Conservation (phyloP, 2,113 vertebrate genomes). For the Phodopus roborovskii region DNA sequence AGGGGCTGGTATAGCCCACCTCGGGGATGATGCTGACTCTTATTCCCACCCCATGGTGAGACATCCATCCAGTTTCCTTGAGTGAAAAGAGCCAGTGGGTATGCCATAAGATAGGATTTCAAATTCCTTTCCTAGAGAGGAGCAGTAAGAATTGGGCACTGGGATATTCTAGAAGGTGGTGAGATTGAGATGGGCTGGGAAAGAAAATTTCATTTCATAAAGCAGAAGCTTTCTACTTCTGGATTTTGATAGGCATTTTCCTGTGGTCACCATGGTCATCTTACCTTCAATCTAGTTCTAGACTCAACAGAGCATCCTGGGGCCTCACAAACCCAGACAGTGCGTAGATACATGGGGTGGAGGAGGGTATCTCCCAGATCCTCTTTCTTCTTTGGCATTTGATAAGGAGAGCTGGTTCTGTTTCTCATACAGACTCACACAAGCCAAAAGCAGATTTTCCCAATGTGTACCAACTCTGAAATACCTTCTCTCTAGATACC, state of each 20-base stretch:
- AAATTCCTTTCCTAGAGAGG: not conserved
- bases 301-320: too few relatives aligned
- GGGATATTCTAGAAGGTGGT: not conserved
- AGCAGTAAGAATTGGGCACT: not conserved
- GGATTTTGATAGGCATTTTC: not conserved
- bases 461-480: not conserved
- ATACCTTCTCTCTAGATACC: not conserved
- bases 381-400: not conserved
- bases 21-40: not conserved
- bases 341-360: too few relatives aligned
- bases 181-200: not conserved
- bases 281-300: not conserved
- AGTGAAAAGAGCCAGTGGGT: not conserved
- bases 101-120: not conserved
- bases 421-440: not conserved
- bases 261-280: not conserved
- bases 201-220: not conserved
- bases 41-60: fast-evolving
- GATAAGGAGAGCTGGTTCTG: not conserved
- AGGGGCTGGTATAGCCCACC: not conserved
- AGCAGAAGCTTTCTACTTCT: not conserved
- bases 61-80: not conserved
- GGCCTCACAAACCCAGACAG: not conserved
- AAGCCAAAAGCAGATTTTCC: not conserved
- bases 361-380: not conserved